These are phyloP conservation scores for Salmo trutta DNA, from an alignment of 2,797 vertebrate species.

Conservation along the genomic window DNA sequence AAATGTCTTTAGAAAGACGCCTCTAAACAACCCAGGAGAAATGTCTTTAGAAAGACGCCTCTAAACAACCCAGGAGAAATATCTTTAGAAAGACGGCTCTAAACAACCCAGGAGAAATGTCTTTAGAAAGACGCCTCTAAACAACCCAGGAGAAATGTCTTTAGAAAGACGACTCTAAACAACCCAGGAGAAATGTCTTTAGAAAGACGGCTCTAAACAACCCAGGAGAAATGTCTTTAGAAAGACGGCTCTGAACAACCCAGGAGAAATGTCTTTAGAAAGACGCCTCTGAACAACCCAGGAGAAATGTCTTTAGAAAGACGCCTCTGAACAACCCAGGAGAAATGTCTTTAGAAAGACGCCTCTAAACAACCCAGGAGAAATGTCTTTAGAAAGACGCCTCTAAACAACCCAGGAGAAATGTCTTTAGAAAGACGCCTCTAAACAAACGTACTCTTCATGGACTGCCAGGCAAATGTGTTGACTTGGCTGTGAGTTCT, in stretches of 20 bases:
- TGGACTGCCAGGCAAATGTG: conserved; percentile 68
- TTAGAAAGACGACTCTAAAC: background rate
- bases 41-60: conserved; percentile 48
- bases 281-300: conserved; percentile 54
- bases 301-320: conserved; percentile 42
- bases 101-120: conserved; percentile 40
- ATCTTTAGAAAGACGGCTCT: conserved; percentile 51
- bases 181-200: conserved; percentile 57
- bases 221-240: conserved; percentile 21
- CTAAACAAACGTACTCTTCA: conserved; percentile 70
- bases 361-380: conserved; percentile 50
- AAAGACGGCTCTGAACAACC: conserved; percentile 59
- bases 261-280: conserved; percentile 36
- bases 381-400: too few species aligned
- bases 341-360: conserved; percentile 43
- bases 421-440: conserved; percentile 53
- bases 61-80: conserved; percentile 45
- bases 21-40: conserved; percentile 48
- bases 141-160: conserved; percentile 36
- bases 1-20: conserved; percentile 45
- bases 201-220: conserved; percentile 61
- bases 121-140: conserved; percentile 54
- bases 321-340: conserved; percentile 51
- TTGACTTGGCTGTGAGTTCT: conserved; percentile 71
- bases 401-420: conserved; percentile 51